Conservation (phyloP, 30 jellyfish, hydroid and myxozoan species). For the Chrysaora quinquecirrha region DNA sequence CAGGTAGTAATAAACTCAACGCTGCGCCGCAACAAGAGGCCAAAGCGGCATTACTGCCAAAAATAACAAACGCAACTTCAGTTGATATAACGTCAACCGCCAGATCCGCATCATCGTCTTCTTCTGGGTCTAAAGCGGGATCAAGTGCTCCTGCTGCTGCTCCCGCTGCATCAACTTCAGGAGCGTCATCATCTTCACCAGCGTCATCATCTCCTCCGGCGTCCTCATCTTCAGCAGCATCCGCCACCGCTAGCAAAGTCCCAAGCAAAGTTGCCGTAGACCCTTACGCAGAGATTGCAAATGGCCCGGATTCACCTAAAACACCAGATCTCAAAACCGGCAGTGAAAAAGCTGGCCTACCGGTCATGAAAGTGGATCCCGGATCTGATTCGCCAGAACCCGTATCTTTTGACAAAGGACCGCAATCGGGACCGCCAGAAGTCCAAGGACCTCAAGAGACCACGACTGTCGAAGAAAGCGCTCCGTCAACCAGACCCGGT, state of each 20-base stretch:
- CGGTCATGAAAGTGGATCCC: constrained; percentile 77
- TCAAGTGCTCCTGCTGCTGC: not conserved
- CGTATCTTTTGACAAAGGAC: constrained; percentile 44
- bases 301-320: constrained; percentile 98
- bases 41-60: constrained; percentile 1
- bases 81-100: constrained; percentile 43
- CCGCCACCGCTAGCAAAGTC: constrained; percentile 19
- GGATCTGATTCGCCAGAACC: constrained; percentile 45
- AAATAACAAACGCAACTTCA: constrained; percentile 1
- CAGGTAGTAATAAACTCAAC: not conserved
- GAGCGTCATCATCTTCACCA: not conserved
- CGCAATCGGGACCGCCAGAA: constrained; percentile 13
- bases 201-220: constrained; percentile 18
- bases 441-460: not conserved
- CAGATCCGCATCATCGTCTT: constrained; percentile 39
- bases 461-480: not conserved
- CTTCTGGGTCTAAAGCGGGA: constrained; percentile 14
- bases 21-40: constrained; percentile 7
- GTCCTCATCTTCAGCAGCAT: constrained; percentile 18
- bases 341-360: constrained; percentile 67
- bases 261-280: constrained; percentile 41
- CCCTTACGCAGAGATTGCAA: constrained; percentile 99
- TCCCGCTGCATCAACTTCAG: constrained; percentile 16
- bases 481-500: constrained; percentile 53
- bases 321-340: constrained; percentile 91